A percentile compares a stretch with the other conserved stretches of the same genome.
These are phyloP conservation scores for Ceratina australensis DNA, from an alignment of 1,140 invertebrate species.

Conservation along the genomic window DNA sequence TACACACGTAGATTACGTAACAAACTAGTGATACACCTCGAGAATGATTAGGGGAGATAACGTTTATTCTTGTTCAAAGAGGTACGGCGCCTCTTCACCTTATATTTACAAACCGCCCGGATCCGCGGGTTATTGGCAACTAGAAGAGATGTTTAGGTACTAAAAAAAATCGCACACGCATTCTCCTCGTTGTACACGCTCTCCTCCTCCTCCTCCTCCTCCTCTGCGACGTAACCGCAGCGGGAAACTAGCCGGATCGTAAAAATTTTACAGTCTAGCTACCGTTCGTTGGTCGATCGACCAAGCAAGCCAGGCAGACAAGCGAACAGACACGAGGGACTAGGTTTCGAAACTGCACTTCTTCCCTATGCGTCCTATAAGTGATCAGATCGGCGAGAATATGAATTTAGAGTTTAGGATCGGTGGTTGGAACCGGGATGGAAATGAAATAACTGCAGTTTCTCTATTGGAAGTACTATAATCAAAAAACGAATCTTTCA, in stretches of 20 bases:
- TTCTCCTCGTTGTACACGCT: slow-evolving; percentile 34
- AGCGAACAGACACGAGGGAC: slow-evolving; percentile 57
- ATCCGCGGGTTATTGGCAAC: slow-evolving; percentile 44
- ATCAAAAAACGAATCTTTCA: background rate
- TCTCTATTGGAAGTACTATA: slow-evolving; percentile 25
- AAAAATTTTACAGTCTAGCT: slow-evolving; percentile 6
- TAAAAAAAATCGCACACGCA: slow-evolving; percentile 35
- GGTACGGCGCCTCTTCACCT: background rate
- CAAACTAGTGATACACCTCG: slow-evolving; percentile 77
- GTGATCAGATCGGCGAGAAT: background rate
- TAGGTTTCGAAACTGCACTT: slow-evolving; percentile 36
- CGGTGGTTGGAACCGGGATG: background rate
- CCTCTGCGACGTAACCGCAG: slow-evolving; percentile 12
- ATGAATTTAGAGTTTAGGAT: background rate
- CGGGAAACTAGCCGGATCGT: no score
- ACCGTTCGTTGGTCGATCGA: slow-evolving; percentile 25
- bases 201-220: background rate
- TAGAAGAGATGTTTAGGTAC: slow-evolving; percentile 52
- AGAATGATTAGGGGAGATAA: slow-evolving; percentile 67
- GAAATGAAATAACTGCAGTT: slow-evolving; percentile 11
- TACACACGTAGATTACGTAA: slow-evolving; percentile 76
- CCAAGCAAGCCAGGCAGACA: slow-evolving; percentile 60
- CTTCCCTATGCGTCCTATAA: background rate
- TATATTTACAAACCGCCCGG: slow-evolving; percentile 53
- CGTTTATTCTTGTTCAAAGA: slow-evolving; percentile 16